phyloP scores from a whole-genome alignment of 2,113 vertebrate species.

The Myocastor coypus region DNA sequence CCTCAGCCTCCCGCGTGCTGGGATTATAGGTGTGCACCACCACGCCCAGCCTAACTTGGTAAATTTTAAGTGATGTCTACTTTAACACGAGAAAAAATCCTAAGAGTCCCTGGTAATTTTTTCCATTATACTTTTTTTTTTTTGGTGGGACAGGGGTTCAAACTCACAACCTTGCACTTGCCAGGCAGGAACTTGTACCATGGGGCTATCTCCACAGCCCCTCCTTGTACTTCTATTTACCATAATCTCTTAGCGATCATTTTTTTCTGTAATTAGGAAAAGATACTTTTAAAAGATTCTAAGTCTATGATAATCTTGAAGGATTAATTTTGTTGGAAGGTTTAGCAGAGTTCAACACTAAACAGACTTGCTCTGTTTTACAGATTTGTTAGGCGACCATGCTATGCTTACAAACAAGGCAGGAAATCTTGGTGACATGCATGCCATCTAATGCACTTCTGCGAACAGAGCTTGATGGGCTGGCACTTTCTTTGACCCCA shows the following conservation, averaged over 20 bases:
- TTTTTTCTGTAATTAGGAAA: slow-evolving; percentile 43
- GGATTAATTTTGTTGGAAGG: slow-evolving; percentile 30
- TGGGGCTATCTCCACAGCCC: no score
- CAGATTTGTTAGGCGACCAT: slow-evolving; percentile 1
- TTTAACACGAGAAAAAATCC: slow-evolving; percentile 43
- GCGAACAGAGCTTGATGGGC: neutral
- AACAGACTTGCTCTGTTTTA: slow-evolving; percentile 37
- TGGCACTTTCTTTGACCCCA: neutral
- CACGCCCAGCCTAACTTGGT: no score
- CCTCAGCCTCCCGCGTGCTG: no score
- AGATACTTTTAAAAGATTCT: neutral
- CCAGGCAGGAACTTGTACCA: no score
- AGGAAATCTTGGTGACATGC: neutral
- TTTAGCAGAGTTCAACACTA: slow-evolving; percentile 24
- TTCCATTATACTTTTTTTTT: slow-evolving; percentile 10
- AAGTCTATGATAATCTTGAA: slow-evolving; percentile 41
- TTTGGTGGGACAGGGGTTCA: no score
- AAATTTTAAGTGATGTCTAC: slow-evolving; percentile 6
- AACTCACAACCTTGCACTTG: no score
- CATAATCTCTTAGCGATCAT: slow-evolving; percentile 41
- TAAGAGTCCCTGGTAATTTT: neutral
- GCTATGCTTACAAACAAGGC: slow-evolving; percentile 31
- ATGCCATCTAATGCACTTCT: neutral
- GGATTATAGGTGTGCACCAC: no score
- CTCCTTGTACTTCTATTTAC: slow-evolving; percentile 44